Evolutionary conservation across 2,888 invertebrate genomes (phyloP).

Genomic region (Hydrotaea diabolus): DNA sequence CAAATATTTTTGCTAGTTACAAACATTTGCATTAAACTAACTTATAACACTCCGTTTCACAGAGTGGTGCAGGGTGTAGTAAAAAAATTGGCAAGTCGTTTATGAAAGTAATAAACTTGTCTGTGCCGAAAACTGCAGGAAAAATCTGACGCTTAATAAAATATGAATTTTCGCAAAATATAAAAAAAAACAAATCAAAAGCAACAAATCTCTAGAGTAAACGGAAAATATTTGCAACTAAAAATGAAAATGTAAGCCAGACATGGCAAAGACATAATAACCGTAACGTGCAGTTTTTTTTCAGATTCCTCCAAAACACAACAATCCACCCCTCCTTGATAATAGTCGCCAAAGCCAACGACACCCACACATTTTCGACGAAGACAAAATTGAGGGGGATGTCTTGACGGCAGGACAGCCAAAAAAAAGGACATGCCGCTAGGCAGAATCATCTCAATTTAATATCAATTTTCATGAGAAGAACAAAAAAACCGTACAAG

Average conservation of each 20-base stretch:
- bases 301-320: background rate
- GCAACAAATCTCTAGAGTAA: constrained; percentile 43
- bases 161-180: constrained; percentile 35
- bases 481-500: constrained; percentile 47
- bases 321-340: background rate
- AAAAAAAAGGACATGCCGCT: constrained; percentile 53
- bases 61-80: too few relatives aligned
- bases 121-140: background rate
- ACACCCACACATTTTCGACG: background rate
- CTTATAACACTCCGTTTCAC: too few relatives aligned
- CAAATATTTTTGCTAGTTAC: too few relatives aligned
- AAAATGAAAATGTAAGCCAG: constrained; percentile 40
- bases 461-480: constrained; percentile 53
- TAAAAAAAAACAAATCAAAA: constrained; percentile 18
- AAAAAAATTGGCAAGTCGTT: constrained; percentile 33
- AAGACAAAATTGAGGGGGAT: background rate
- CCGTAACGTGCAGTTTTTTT: constrained; percentile 28
- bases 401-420: background rate
- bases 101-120: constrained; percentile 60
- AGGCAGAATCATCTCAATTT: constrained; percentile 61
- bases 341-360: background rate
- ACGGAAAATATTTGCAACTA: constrained; percentile 18
- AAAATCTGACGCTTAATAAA: background rate
- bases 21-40: too few relatives aligned
- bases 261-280: constrained; percentile 24